Percentiles rank a stretch among this genome's conserved stretches.
phyloP scores from a whole-genome alignment of 2,888 invertebrate species.

The Aleiodes leptofemur region DNA sequence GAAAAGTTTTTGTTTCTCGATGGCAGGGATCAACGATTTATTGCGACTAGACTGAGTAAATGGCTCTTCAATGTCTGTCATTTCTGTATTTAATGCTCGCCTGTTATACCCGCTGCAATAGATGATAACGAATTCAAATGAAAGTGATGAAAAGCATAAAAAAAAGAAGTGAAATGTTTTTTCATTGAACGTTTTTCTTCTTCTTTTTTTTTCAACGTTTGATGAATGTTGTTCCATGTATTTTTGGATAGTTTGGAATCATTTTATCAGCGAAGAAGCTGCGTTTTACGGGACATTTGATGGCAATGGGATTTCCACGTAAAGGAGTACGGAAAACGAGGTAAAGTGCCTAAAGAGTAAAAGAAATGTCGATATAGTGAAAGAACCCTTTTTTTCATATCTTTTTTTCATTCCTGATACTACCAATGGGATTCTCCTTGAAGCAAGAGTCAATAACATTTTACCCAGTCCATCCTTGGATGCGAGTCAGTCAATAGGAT shows the following conservation, averaged over 20 bases:
- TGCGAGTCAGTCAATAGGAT: constrained; percentile 26
- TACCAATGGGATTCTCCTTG: constrained; percentile 31
- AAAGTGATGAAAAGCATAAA: no score
- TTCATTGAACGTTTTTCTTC: no score
- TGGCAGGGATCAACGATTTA: no score
- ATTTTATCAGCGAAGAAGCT: constrained; percentile 11
- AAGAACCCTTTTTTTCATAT: background rate
- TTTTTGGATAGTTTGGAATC: background rate
- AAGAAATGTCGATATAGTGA: constrained; percentile 22
- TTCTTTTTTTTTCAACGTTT: no score
- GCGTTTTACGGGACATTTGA: constrained; percentile 26
- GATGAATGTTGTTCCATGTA: no score
- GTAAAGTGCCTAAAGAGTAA: constrained; percentile 25
- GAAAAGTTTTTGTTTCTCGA: no score
- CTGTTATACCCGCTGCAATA: no score
- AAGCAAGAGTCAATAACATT: constrained; percentile 31
- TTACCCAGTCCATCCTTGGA: constrained; percentile 15
- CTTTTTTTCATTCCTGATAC: background rate
- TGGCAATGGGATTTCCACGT: constrained; percentile 18
- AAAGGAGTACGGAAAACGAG: background rate
- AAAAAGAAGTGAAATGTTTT: no score
- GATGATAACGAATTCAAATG: no score
- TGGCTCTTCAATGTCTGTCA: no score
- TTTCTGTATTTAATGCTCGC: no score
- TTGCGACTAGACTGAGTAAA: no score